These are phyloP conservation scores for Eupleurogrammus muticus DNA, from an alignment of 2,797 vertebrate genomes.

Conservation along the genomic window DNA sequence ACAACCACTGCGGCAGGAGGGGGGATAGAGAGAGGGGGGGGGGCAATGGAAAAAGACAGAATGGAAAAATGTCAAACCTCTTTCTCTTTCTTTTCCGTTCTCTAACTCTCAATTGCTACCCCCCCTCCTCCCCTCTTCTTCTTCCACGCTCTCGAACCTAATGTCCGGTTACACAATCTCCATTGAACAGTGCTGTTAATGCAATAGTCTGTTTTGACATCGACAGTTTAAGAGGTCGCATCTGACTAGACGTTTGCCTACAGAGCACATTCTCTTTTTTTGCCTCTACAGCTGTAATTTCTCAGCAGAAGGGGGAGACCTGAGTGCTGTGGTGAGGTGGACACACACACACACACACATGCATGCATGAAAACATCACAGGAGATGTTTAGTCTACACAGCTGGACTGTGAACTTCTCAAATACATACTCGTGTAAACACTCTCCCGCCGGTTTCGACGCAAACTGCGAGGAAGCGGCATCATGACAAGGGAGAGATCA, in stretches of 20 bases:
- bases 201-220: conserved; percentile 1
- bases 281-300: conserved; percentile 52
- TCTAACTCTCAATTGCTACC: conserved; percentile 12
- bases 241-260: conserved; percentile 32
- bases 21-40: conserved; percentile 29
- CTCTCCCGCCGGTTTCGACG: conserved; percentile 38
- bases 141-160: neutral
- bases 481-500: conserved; percentile 37
- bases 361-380: conserved; percentile 39
- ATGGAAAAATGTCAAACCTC: conserved; percentile 73
- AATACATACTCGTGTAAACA: conserved; percentile 73
- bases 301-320: conserved; percentile 33
- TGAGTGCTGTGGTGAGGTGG: conserved; percentile 31
- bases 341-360: conserved; percentile 29
- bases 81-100: conserved; percentile 46
- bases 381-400: conserved; percentile 83
- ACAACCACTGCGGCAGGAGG: conserved; percentile 50
- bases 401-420: conserved; percentile 66
- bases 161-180: neutral
- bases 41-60: conserved; percentile 69
- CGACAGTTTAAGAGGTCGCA: conserved; percentile 8
- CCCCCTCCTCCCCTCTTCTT: conserved; percentile 1
- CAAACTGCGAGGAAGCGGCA: conserved; percentile 54
- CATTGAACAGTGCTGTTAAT: neutral
- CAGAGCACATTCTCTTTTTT: conserved; percentile 13